Percentiles rank a stretch among this genome's conserved stretches.
Evolutionary conservation across 2,888 invertebrate genomes (phyloP).

Genomic region (Anagyrus pseudococci): DNA sequence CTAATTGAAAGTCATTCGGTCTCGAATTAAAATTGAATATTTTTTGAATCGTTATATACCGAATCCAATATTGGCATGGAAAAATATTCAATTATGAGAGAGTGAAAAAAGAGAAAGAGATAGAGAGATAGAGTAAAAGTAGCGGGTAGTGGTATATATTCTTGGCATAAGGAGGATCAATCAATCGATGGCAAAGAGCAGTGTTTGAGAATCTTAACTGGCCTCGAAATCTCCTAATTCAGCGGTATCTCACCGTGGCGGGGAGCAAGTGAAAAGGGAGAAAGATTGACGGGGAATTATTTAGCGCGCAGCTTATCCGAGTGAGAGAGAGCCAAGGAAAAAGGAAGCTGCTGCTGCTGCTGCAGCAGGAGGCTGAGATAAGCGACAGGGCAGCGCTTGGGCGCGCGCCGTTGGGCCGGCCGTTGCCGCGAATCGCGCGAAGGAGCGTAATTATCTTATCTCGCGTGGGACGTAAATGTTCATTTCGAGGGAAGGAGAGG

Average conservation of each 20-base stretch:
- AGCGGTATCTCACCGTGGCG: conserved; percentile 14
- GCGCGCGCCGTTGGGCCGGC: conserved; percentile 5
- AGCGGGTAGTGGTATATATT: too few relatives aligned
- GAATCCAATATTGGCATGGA: too few relatives aligned
- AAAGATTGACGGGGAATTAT: conserved; percentile 29
- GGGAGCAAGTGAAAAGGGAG: not conserved
- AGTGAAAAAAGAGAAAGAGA: too few relatives aligned
- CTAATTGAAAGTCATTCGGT: too few relatives aligned
- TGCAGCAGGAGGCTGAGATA: conserved; percentile 3
- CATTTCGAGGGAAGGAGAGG: conserved; percentile 28
- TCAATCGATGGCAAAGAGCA: too few relatives aligned
- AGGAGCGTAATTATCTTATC: conserved; percentile 38
- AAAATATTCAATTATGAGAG: too few relatives aligned
- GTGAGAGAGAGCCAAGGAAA: too few relatives aligned
- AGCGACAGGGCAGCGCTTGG: conserved; percentile 2
- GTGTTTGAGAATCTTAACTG: conserved; percentile 5
- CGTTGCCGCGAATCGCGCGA: conserved; percentile 11
- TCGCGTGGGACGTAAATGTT: conserved; percentile 36
- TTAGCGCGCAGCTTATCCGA: conserved; percentile 21
- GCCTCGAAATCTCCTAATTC: conserved; percentile 24
- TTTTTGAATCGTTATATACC: too few relatives aligned
- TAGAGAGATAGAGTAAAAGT: too few relatives aligned
- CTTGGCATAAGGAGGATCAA: too few relatives aligned
- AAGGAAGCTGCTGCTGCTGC: too few relatives aligned
- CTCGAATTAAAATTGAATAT: too few relatives aligned